Evolutionary conservation across 2,797 vertebrate genomes (phyloP).

Genomic region (Pseudocheirus occidentalis): DNA sequence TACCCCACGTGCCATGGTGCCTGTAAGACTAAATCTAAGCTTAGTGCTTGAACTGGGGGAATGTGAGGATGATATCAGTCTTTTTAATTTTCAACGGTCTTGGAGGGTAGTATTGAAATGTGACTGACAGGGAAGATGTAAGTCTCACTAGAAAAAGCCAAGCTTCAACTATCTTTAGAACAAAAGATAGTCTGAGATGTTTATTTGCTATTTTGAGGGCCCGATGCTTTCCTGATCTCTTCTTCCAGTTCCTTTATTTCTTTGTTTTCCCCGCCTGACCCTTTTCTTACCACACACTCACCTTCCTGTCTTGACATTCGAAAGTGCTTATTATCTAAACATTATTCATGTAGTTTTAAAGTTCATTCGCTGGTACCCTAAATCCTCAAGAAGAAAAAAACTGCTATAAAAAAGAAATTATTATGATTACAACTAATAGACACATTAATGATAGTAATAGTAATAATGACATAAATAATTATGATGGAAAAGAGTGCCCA

Average conservation of each 20-base stretch:
- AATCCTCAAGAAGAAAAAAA: constrained; percentile 37
- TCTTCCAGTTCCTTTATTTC: constrained; percentile 20
- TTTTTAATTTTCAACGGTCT: constrained; percentile 46
- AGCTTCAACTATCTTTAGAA: neutral
- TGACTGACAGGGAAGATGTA: neutral
- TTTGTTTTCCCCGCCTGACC: neutral
- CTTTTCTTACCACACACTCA: constrained; percentile 33
- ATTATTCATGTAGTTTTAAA: constrained; percentile 31
- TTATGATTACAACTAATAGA: constrained; percentile 10
- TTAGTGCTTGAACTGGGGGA: constrained; percentile 30
- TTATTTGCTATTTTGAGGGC: neutral
- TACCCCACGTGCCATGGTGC: neutral
- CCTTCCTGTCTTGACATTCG: constrained; percentile 33
- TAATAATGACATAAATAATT: constrained; percentile 21
- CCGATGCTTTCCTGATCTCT: neutral
- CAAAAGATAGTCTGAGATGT: neutral
- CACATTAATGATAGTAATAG: constrained; percentile 37
- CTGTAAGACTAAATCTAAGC: constrained; percentile 30
- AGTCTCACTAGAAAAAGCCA: constrained; percentile 12
- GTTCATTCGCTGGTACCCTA: constrained; percentile 9
- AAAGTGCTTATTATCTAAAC: constrained; percentile 29
- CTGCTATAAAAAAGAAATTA: neutral
- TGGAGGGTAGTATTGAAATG: constrained; percentile 17
- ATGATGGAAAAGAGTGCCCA: neutral
- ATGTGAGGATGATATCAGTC: constrained; percentile 35